phyloP scores from a whole-genome alignment of 2,797 vertebrate genomes.

The Sphenopsis melanotis region DNA sequence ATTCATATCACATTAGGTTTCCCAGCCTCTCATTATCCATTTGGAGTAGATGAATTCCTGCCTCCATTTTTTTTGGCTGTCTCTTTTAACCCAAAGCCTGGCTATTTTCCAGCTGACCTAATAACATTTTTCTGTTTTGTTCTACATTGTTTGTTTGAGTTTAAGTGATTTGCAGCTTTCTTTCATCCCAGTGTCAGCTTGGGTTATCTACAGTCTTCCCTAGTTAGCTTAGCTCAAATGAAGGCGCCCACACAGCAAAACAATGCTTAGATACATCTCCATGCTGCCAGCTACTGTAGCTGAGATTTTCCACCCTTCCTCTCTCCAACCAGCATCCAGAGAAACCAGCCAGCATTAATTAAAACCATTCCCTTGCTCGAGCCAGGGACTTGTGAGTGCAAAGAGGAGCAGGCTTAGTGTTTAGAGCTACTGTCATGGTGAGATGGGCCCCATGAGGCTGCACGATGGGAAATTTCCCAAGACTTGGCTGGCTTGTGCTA shows the following conservation, averaged over 20 bases:
- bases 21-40: background rate
- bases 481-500: background rate
- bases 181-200: constrained; percentile 41
- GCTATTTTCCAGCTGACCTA: constrained; percentile 31
- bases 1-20: background rate
- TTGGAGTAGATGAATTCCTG: constrained; percentile 11
- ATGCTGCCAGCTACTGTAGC: constrained; percentile 17
- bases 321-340: background rate
- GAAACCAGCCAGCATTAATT: background rate
- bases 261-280: background rate
- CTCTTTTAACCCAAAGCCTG: constrained; percentile 8
- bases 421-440: constrained; percentile 30
- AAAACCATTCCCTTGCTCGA: constrained; percentile 39
- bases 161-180: constrained; percentile 45
- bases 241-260: constrained; percentile 26
- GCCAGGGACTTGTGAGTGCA: background rate
- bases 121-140: constrained; percentile 52
- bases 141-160: constrained; percentile 37
- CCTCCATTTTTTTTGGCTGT: background rate
- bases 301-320: constrained; percentile 36
- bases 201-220: constrained; percentile 52
- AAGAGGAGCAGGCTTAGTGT: background rate
- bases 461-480: constrained; percentile 16
- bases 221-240: constrained; percentile 30
- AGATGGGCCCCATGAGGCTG: constrained; percentile 18